Conservation (phyloP, 2,113 vertebrate species). For the Sprattus sprattus region DNA sequence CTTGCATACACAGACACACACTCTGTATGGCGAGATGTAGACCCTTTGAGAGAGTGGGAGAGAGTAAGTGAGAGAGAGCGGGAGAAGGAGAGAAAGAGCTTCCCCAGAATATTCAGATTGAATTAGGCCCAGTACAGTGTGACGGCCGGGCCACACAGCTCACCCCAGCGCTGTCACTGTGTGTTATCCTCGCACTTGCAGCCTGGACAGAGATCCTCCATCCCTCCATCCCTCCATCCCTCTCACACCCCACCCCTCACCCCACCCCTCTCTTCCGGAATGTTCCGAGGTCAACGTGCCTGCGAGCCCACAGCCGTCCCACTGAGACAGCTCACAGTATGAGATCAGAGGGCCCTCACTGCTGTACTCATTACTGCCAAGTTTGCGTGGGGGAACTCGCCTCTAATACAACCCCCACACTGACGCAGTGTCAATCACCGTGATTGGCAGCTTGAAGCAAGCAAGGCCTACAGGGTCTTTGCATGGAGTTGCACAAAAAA, state of each 20-base stretch:
- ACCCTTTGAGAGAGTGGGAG: neutral
- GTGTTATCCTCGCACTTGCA: conserved; percentile 34
- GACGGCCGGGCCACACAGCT: conserved; percentile 43
- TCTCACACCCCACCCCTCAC: neutral
- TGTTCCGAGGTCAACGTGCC: conserved; percentile 35
- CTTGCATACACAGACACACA: neutral
- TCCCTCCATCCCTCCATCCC: neutral
- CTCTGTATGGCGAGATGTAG: neutral
- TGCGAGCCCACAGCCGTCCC: conserved; percentile 29
- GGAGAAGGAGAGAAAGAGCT: neutral
- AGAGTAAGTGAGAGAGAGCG: neutral
- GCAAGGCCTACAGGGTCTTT: neutral
- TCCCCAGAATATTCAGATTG: conserved; percentile 43
- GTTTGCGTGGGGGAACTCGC: neutral
- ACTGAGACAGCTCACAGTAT: conserved; percentile 28
- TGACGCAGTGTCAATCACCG: neutral
- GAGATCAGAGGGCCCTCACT: conserved; percentile 27
- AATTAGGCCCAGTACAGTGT: conserved; percentile 41
- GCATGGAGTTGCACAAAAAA: neutral
- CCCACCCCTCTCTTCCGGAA: conserved; percentile 16
- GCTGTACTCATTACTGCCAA: conserved; percentile 42
- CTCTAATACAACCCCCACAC: neutral
- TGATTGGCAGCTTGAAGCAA: conserved; percentile 4
- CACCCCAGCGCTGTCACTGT: conserved; percentile 44
- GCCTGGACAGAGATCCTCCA: conserved; percentile 34